Base-by-base conservation (phyloP, 2,888 invertebrate genomes). In the Sphaerophoria rueppellii region DNA sequence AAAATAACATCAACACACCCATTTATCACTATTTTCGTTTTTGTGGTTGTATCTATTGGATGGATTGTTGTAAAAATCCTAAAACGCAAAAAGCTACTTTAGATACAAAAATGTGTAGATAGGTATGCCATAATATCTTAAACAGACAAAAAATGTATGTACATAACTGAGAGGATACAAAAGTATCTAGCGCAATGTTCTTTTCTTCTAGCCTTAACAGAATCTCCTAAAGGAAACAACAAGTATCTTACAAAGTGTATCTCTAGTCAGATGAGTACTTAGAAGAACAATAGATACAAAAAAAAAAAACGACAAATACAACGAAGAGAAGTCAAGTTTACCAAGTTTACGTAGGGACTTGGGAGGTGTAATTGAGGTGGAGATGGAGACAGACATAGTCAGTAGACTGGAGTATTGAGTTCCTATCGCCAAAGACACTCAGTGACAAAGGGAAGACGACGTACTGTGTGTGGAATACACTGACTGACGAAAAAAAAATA, bases 61-160 rank as follows among this genome's bases (percentile, higher is more conserved):
- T 50, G 54, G 52, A 71, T 69, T 16, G 32, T 63, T 77, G 77
- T 77, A 50, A 74, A 83, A 83, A 83, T 83, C 83, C 83, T 83
- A 79, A 83, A 83, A 80, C 83, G 83, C 80, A 83, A 78, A 82
- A 83, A 78, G 70, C 72, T 65, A 60, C 72, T 65, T 70, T 40
- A 69, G 54, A 43, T 14, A 69, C 50, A 60, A 52, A 61, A 34
- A 61, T 55, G 35, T 65, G 24, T 43, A 54, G 11, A 6, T 11
- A 69, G 24, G 11, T 34, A 35, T n/a, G 34, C 32, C 24, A 24
- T 24, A 32, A 9, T 24, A 63, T 24, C 14, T 48, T 54, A 12
- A 46, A 40, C 43, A 50, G 50, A 6, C 37, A 50, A 58, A 43
- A 70, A 54, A 35, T 65, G 40, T 32, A 43, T 4, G 9, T 73